These are phyloP conservation scores for Euwallacea fornicatus DNA, from an alignment of 1,140 invertebrate genomes.

Conservation along the genomic window DNA sequence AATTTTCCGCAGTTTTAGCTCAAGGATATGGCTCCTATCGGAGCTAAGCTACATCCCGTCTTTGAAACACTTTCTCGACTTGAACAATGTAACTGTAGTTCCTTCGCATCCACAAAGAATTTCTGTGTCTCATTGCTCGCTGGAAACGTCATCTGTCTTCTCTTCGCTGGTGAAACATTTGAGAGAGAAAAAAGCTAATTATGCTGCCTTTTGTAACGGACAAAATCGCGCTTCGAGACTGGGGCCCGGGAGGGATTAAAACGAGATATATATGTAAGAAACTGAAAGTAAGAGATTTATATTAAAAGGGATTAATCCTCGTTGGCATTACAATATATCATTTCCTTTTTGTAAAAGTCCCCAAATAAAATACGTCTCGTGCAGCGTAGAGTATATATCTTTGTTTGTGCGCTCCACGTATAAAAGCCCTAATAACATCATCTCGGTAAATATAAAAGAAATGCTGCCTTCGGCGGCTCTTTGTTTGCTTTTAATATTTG, in stretches of 20 bases:
- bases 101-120: no score
- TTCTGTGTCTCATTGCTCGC: neutral
- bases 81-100: neutral
- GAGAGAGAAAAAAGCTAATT: neutral
- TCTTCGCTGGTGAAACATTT: neutral
- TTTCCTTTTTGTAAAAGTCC: slow-evolving; percentile 1
- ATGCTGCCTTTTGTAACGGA: slow-evolving; percentile 6
- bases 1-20: slow-evolving; percentile 6
- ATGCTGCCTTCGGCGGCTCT: neutral
- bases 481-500: slow-evolving; percentile 3
- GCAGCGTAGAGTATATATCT: slow-evolving; percentile 1
- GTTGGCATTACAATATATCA: slow-evolving; percentile 13
- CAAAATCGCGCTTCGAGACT: neutral
- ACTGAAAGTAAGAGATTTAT: slow-evolving; percentile 16
- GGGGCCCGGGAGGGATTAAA: neutral
- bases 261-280: slow-evolving; percentile 6
- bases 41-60: neutral
- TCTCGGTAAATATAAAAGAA: slow-evolving; percentile 6
- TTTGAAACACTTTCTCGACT: neutral
- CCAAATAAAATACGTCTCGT: neutral
- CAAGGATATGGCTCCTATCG: neutral
- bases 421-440: slow-evolving; percentile 6
- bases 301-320: slow-evolving; percentile 6
- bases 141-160: neutral
- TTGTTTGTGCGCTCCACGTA: neutral